Conservation (phyloP, 1,140 invertebrate genomes). For the Colletes gigas region DNA sequence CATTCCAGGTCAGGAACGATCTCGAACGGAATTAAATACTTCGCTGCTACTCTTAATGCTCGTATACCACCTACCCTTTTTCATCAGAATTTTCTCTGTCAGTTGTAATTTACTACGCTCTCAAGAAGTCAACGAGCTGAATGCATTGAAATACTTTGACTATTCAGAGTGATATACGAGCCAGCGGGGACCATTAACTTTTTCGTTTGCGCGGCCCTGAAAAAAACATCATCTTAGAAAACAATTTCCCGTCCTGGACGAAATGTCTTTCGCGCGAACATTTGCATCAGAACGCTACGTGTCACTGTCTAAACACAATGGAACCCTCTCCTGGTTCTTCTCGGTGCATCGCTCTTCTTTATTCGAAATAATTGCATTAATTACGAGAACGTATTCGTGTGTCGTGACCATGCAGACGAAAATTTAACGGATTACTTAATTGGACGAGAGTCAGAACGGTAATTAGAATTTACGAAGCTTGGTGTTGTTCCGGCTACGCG, state of each 20-base stretch:
- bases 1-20: too few relatives aligned
- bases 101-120: neutral
- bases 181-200: neutral
- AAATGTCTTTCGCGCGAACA: neutral
- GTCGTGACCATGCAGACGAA: neutral
- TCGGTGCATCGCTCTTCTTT: neutral
- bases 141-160: neutral
- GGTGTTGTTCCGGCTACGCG: neutral
- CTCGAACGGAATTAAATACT: neutral
- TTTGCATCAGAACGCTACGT: neutral
- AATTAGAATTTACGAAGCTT: slow-evolving; percentile 6
- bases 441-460: slow-evolving; percentile 8
- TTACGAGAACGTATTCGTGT: neutral
- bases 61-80: too few relatives aligned
- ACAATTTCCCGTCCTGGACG: too few relatives aligned
- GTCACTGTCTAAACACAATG: neutral
- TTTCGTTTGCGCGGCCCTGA: neutral
- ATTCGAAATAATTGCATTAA: slow-evolving; percentile 1
- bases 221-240: too few relatives aligned
- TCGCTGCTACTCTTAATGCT: too few relatives aligned
- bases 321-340: neutral
- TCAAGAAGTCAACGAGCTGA: neutral
- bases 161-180: neutral
- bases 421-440: neutral
- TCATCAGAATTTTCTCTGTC: neutral